A percentile compares a stretch with the other conserved stretches of the same genome.
Conservation (phyloP, 2,888 invertebrate species). For the Aethes cnicana region DNA sequence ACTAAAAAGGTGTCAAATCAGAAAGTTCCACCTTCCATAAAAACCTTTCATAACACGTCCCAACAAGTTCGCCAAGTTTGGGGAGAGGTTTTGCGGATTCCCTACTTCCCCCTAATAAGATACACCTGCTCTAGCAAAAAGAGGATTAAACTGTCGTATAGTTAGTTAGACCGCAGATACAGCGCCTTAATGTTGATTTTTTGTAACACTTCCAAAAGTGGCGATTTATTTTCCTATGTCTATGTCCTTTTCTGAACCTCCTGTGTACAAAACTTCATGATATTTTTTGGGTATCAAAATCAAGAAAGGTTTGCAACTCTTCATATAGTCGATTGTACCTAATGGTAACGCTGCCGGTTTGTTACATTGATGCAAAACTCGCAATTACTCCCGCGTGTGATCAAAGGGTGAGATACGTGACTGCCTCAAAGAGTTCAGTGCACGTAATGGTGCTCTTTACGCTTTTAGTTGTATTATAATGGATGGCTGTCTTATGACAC, state of each 20-base stretch:
- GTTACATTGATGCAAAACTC: background rate
- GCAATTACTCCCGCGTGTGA: background rate
- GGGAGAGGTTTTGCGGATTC: slow-evolving; percentile 13
- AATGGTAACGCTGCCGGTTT: too few species aligned
- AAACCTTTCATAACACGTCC: slow-evolving; percentile 27
- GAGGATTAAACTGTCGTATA: slow-evolving; percentile 9
- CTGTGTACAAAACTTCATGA: too few species aligned
- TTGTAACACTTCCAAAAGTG: too few species aligned
- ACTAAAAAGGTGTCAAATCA: slow-evolving; percentile 28
- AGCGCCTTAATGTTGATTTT: too few species aligned
- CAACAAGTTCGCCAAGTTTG: slow-evolving; percentile 14
- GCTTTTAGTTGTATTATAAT: slow-evolving; percentile 14
- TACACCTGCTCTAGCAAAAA: slow-evolving; percentile 27
- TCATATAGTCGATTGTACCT: background rate
- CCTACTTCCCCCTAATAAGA: slow-evolving; percentile 20
- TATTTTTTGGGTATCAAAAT: too few species aligned
- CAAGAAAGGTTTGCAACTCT: background rate
- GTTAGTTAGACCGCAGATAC: too few species aligned
- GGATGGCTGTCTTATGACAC: background rate
- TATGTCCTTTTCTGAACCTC: too few species aligned
- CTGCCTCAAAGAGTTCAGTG: slow-evolving; percentile 10
- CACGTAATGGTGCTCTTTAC: slow-evolving; percentile 8
- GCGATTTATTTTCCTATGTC: too few species aligned
- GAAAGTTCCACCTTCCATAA: slow-evolving; percentile 27
- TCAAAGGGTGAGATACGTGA: slow-evolving; percentile 23